Base-by-base conservation (phyloP, 2,113 vertebrate species). In the Pagrus major region DNA sequence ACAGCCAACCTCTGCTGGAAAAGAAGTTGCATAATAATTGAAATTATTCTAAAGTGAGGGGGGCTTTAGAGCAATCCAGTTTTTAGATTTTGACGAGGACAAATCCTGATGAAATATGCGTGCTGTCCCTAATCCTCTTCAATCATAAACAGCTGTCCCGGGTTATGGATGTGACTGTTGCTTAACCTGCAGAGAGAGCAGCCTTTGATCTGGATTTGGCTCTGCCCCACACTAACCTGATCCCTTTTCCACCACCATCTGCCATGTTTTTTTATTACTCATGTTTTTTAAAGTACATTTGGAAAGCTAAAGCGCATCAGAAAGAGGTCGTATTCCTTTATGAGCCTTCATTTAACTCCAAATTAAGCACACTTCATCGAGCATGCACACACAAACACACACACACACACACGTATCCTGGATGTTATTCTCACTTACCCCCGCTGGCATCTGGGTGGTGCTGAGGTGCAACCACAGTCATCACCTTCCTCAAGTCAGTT, bases 51-150 rank as follows among this genome's bases (percentile, higher is more conserved):
- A 78, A 89, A 91, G 73, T 81, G 52, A 86, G n/a, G n/a, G 60
- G 42, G 86, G 86, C 78, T 93, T 91, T 86, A 81, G 71, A 76
- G 77, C 66, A 78, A 90, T 92, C 85, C 83, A 80, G 58, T 88
- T 91, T n/a, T 89, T 68, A 74, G 23, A 88, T 59, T 85, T 46
- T 86, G 88, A 90, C 16, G 21, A 37, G 64, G 78, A 85, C 88
- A 87, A 94, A 92, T 92, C 91, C 88, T 80, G 87, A 92, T 94
- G 87, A 93, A 93, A 92, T 91, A 77, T 92, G 81, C 75, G 71
- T 37, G 69, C 88, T 82, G 81, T 68, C 85, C 89, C 80, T 91
- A 93, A 94, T 94, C 92, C 89, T 70, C 69, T 35, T 76, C 80
- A 78, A 89, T 93, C 84, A 89, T 79, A 86, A 94, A 89, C 93